Base-by-base conservation (phyloP, 2,888 invertebrate species). In the Phaonia tiefii region DNA sequence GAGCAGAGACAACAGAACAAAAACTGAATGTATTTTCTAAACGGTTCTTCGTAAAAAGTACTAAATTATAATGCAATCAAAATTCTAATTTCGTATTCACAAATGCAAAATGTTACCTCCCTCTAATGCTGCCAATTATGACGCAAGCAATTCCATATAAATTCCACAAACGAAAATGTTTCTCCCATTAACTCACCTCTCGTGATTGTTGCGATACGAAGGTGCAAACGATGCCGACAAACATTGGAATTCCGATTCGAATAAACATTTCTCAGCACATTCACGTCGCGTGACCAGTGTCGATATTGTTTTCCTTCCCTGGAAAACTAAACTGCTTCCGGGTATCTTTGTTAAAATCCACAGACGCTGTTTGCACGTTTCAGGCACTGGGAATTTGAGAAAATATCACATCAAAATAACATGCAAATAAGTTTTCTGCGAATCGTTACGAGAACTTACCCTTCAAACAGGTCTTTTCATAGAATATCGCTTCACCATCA, bases 341-440 rank as follows among this genome's bases (percentile, higher is more conserved):
- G 95, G 94, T 69, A 95, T 94, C 85, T 93, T 92, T 86, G 96
- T 96, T 67, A 96, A 91, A 31, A 94, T 92, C 97, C 97, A 97
- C 85, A 94, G 92, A 76, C 94, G 93, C 8, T 91, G 89, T 65
- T 92, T 91, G 88, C 95, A 95, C 54, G 85, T 87, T 26, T 86
- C 85, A 56, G 93, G 92, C 85, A 93, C 93, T 93, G 84, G 67
- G 83, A 83, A 11, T 25, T 60, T 46, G 31, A 2, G 11, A 17
- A 26, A 72, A 20, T n/a, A 54, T 2, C 25, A 25, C 22, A 54
- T 46, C 20, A 1, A 63, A 42, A 17, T 63, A 46, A 13, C 22
- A 37, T 11, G 17, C 8, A 17, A 39, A 44, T 10, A 17, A 7
- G 4, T 39, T 5, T 60, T 60, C 13, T 31, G 11, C 7, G 11